These are phyloP conservation scores for Myrmecobius fasciatus DNA, from an alignment of 2,113 vertebrate species.

Conservation along the genomic window DNA sequence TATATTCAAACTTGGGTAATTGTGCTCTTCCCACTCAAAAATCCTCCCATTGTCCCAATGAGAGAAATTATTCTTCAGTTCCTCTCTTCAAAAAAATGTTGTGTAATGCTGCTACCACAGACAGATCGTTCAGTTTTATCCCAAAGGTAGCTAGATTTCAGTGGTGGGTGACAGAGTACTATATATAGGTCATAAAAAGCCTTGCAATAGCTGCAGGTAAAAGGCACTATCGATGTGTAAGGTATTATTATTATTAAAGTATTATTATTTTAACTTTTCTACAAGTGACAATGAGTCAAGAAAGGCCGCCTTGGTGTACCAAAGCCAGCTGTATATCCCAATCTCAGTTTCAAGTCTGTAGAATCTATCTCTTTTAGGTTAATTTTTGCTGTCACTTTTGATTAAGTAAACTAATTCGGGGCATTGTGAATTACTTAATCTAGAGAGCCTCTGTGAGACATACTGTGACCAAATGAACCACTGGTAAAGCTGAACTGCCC, in stretches of 20 bases:
- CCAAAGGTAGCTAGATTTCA: constrained; percentile 72
- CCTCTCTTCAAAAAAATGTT: constrained; percentile 66
- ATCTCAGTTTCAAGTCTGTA: constrained; percentile 70
- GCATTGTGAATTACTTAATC: constrained; percentile 70
- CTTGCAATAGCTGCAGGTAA: constrained; percentile 79
- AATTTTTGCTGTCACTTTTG: constrained; percentile 82
- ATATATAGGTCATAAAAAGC: constrained; percentile 82
- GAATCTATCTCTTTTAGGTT: constrained; percentile 70
- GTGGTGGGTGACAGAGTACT: constrained; percentile 77
- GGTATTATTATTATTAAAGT: constrained; percentile 83
- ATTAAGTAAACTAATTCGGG: constrained; percentile 83
- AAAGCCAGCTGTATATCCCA: constrained; percentile 62
- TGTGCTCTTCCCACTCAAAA: constrained; percentile 66
- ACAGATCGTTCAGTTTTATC: constrained; percentile 70
- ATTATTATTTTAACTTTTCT: constrained; percentile 82
- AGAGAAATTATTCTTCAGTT: constrained; percentile 72
- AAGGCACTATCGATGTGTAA: constrained; percentile 77
- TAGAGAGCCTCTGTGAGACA: constrained; percentile 75
- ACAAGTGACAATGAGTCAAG: constrained; percentile 77
- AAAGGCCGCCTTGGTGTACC: constrained; percentile 74
- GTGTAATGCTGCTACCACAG: constrained; percentile 69
- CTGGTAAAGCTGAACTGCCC: constrained; percentile 65
- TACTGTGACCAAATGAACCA: constrained; percentile 69
- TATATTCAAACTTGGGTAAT: constrained; percentile 64
- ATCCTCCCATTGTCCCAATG: constrained; percentile 61